Percentiles rank a stretch among this genome's conserved stretches.
Conservation (phyloP, 2,113 vertebrate species). For the Aegithalos caudatus region DNA sequence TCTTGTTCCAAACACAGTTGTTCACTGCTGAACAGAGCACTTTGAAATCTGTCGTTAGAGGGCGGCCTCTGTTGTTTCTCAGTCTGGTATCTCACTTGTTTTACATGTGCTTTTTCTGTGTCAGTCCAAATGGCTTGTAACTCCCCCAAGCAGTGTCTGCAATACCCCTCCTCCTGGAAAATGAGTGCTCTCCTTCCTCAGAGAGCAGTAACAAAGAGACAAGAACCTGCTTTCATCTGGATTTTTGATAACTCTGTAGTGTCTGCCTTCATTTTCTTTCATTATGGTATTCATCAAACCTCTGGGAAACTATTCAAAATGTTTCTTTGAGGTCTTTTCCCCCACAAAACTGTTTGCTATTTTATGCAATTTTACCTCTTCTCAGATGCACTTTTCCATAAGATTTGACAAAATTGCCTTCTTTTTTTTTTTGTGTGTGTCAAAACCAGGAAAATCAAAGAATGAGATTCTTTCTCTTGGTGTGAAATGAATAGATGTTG, state of each 20-base stretch:
- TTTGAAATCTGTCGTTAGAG: background rate
- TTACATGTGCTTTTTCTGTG: background rate
- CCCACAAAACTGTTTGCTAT: background rate
- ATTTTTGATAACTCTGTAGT: background rate
- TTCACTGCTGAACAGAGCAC: background rate
- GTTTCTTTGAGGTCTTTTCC: background rate
- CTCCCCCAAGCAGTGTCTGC: background rate
- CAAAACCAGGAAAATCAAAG: background rate
- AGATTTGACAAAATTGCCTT: conserved; percentile 7
- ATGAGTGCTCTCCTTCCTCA: background rate
- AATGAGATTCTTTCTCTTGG: background rate
- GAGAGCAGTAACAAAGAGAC: background rate
- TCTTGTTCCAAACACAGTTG: background rate
- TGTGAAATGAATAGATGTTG: background rate
- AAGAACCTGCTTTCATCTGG: background rate
- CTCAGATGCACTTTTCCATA: background rate
- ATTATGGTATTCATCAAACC: conserved; percentile 36
- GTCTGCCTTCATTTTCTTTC: conserved; percentile 39
- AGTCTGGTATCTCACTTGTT: background rate
- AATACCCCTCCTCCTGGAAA: background rate
- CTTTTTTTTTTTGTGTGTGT: background rate
- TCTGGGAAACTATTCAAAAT: background rate
- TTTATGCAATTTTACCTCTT: background rate
- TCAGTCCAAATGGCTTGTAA: background rate
- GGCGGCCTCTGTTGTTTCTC: background rate